Percentiles rank a stretch among this genome's conserved stretches.
Conservation (phyloP, 2,888 invertebrate species). For the Nomada lathburiana region DNA sequence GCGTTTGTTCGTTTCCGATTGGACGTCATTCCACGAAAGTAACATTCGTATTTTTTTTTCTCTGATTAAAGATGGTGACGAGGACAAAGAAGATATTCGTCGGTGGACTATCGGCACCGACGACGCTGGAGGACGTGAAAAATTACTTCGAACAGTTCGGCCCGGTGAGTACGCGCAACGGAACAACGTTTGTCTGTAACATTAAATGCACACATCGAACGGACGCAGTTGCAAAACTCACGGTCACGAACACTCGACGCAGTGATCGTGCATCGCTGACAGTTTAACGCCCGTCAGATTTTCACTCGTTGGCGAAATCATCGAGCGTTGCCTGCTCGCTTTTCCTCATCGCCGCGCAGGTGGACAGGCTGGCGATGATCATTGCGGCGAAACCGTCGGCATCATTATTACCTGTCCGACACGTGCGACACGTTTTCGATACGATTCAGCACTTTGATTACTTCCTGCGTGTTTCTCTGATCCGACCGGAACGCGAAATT, state of each 20-base stretch:
- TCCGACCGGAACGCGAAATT: constrained; percentile 44
- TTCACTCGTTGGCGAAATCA: constrained; percentile 45
- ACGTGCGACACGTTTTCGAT: constrained; percentile 39
- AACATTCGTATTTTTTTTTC: constrained; percentile 53
- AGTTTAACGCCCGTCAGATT: constrained; percentile 32
- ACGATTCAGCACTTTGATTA: constrained; percentile 57
- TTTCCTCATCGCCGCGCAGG: constrained; percentile 35
- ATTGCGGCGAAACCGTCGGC: constrained; percentile 46
- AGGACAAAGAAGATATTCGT: constrained; percentile 99
- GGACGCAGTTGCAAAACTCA: neutral
- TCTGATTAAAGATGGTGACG: constrained; percentile 97
- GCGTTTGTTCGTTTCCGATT: too few relatives aligned
- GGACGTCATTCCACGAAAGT: too few relatives aligned
- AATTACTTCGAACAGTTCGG: constrained; percentile 99
- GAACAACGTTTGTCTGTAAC: constrained; percentile 24
- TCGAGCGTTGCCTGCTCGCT: constrained; percentile 22
- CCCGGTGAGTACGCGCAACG: constrained; percentile 91
- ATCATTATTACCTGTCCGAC: constrained; percentile 51
- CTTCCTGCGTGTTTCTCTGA: constrained; percentile 42
- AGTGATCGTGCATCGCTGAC: constrained; percentile 47
- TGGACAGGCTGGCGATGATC: constrained; percentile 38
- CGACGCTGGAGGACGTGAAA: constrained; percentile 99
- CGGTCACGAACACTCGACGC: constrained; percentile 45
- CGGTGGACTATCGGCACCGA: constrained; percentile 99
- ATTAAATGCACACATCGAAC: constrained; percentile 10